phyloP scores from a whole-genome alignment of 2,888 invertebrate genomes.

The Thereva nobilitata region DNA sequence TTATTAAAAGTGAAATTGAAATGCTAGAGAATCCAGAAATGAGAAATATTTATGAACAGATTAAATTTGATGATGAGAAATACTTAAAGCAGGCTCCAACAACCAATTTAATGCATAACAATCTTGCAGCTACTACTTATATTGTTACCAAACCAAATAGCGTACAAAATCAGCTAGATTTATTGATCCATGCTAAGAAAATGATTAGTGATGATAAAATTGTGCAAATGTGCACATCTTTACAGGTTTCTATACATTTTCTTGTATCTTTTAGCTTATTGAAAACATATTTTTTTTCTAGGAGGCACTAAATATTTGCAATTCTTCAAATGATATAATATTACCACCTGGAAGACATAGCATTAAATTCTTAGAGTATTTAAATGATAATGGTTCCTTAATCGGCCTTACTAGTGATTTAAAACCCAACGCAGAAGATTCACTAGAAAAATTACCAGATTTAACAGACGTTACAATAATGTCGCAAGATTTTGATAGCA shows the following conservation, averaged over 20 bases:
- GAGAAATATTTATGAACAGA: constrained; percentile 58
- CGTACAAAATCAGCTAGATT: constrained; percentile 58
- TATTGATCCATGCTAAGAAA: constrained; percentile 57
- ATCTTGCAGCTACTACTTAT: constrained; percentile 50
- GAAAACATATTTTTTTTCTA: constrained; percentile 47
- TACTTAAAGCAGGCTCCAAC: background rate
- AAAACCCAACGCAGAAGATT: background rate
- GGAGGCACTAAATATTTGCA: constrained; percentile 52
- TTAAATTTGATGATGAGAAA: constrained; percentile 47
- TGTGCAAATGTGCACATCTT: constrained; percentile 57
- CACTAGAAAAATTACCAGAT: constrained; percentile 42
- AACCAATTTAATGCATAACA: background rate
- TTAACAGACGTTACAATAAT: constrained; percentile 52
- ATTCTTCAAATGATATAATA: constrained; percentile 59
- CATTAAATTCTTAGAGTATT: constrained; percentile 60
- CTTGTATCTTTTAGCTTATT: constrained; percentile 10
- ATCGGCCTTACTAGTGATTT: constrained; percentile 47
- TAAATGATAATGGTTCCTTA: constrained; percentile 61
- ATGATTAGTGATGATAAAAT: constrained; percentile 53
- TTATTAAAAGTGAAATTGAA: constrained; percentile 65
- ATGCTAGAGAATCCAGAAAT: constrained; percentile 65
- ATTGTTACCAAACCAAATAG: constrained; percentile 59
- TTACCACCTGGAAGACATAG: constrained; percentile 61
- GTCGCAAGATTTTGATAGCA: constrained; percentile 60
- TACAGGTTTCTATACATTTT: constrained; percentile 46